These are phyloP conservation scores for Tupiocoris notatus DNA, from an alignment of 2,888 invertebrate species.

Conservation along the genomic window DNA sequence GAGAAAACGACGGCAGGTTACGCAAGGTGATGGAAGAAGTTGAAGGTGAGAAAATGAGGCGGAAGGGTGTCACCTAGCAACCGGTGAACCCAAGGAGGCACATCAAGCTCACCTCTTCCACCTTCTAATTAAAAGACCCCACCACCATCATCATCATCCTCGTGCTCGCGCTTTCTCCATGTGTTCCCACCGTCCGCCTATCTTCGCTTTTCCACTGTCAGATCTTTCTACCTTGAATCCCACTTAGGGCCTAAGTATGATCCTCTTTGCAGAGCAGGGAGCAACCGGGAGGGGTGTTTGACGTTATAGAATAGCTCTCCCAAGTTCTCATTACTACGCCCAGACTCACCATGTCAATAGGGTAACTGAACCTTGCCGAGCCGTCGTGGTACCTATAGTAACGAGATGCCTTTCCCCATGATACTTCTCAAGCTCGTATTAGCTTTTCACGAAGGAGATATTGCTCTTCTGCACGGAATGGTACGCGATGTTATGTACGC, in stretches of 20 bases:
- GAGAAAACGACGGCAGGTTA: not conserved
- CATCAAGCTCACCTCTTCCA: constrained; percentile 30
- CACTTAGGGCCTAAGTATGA: not conserved
- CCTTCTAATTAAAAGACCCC: constrained; percentile 40
- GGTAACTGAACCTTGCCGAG: not conserved
- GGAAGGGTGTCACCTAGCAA: constrained; percentile 19
- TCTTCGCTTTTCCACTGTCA: not conserved
- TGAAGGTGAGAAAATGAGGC: not conserved
- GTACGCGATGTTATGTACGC: no score
- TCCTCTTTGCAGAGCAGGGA: not conserved
- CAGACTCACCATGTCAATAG: not conserved
- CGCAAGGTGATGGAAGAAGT: not conserved
- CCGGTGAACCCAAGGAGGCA: constrained; percentile 11
- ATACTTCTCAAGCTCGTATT: not conserved
- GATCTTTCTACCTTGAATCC: not conserved
- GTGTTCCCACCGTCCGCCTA: not conserved
- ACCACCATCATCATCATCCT: not conserved
- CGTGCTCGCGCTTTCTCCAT: not conserved
- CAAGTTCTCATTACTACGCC: not conserved
- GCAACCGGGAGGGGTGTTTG: not conserved
- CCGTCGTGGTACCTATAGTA: not conserved
- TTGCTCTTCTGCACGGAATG: not conserved
- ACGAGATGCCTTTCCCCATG: not conserved
- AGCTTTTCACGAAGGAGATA: not conserved
- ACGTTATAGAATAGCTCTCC: not conserved